Evolutionary conservation across 2,113 vertebrate species (phyloP).

Genomic region (Rhynchopsitta pachyrhyncha): DNA sequence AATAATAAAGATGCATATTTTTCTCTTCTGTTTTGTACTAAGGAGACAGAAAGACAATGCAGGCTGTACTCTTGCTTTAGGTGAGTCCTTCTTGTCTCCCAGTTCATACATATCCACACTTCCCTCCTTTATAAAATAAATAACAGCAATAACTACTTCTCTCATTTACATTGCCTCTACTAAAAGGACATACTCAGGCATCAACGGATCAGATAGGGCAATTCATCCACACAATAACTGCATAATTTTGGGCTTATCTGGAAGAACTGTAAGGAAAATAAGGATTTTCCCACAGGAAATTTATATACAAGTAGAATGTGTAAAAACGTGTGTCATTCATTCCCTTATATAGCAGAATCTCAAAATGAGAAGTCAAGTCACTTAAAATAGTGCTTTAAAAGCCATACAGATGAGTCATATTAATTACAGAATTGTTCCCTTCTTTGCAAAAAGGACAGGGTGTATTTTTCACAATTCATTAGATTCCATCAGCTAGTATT

Average conservation of each 20-base stretch:
- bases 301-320: background rate
- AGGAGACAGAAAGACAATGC: background rate
- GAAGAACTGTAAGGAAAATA: background rate
- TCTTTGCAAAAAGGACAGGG: background rate
- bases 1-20: conserved; percentile 24
- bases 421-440: conserved; percentile 42
- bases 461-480: conserved; percentile 24
- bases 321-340: background rate
- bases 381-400: conserved; percentile 30
- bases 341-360: conserved; percentile 6
- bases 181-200: background rate
- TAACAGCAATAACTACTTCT: background rate
- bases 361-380: conserved; percentile 25
- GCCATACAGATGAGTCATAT: conserved; percentile 1
- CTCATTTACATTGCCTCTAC: background rate
- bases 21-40: conserved; percentile 6
- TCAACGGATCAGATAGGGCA: background rate
- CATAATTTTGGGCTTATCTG: background rate
- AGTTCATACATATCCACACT: background rate
- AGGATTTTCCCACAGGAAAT: background rate
- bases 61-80: background rate
- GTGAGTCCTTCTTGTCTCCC: background rate
- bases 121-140: background rate
- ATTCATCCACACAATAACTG: background rate
- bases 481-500: background rate